Evolutionary conservation across 2,113 vertebrate species (phyloP), one percentile per base, ranked within the genome.

Genomic region (Halichoeres trimaculatus): DNA sequence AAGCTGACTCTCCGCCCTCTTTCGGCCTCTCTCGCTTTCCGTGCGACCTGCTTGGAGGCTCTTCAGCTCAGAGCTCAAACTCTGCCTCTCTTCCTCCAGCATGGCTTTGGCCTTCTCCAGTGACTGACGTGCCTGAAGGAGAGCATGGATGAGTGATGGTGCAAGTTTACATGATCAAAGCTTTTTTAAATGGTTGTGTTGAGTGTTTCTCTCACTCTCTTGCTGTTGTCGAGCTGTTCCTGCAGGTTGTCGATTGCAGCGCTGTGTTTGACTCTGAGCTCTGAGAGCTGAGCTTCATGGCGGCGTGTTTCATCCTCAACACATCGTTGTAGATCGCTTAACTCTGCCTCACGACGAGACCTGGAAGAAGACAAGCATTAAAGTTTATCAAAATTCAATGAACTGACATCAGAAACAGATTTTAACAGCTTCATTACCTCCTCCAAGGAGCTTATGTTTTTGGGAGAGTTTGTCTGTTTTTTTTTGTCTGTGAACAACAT

Each of bases 211-310:
- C 94, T 16, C 81, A 97, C 96, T 82, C 96, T 93, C 45, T 96
- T 95, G 75, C 94, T 93, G 69, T 96, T 96, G 79, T 98, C 96
- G 73, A 98, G 89, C 90, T 98, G 96, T 43, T 97, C 96, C 0
- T 95, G 92, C 24, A 97, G 90, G 66, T 84, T 93, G 72, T 96
- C 95, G 48, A 96, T 89, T 1, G 94, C 91, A 20, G 90, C 75
- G 4, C 93, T 91, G 40, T 97, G 96, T 47, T 96, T 94, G 73
- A 96, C 93, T 40, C 96, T 71, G 72, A 96, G 90, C 56, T 97
- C 96, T n/a, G 95, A 93, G 1, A 98, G 92, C 3, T 95, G 94
- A 12, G 54, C 73, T 74, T 98, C 96, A 0, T 96, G 96, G 1
- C 87, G 22, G 0, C 95, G 94, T 0, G 93, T 90, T 57, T 96